These are phyloP conservation scores for Centropus unirufus DNA, from an alignment of 2,113 vertebrate species.

Conservation along the genomic window DNA sequence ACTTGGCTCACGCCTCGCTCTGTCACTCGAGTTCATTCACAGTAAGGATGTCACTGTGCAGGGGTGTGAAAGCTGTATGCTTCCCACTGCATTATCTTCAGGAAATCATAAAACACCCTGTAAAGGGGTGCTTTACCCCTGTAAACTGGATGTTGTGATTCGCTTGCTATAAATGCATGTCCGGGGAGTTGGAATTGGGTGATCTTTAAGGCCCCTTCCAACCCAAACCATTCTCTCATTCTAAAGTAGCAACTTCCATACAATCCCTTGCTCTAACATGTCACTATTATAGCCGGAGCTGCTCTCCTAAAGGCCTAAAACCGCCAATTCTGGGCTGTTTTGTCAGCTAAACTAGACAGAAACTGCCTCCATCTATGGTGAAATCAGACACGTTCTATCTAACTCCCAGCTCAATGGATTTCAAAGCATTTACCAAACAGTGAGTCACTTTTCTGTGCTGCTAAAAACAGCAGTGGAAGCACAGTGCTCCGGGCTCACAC, in stretches of 20 bases:
- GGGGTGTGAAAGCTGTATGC: not conserved
- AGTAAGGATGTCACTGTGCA: not conserved
- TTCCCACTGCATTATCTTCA: not conserved
- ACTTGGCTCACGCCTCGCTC: not conserved
- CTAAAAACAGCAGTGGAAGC: not conserved
- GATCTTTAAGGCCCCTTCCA: no score
- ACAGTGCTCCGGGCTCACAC: not conserved
- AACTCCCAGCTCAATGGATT: not conserved
- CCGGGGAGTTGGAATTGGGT: no score
- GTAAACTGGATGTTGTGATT: not conserved
- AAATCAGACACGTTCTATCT: not conserved
- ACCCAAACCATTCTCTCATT: no score
- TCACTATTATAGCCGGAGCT: not conserved
- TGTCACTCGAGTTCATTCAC: rapidly evolving
- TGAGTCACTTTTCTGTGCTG: not conserved
- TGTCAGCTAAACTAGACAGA: not conserved
- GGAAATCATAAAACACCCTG: not conserved
- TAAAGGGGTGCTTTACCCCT: not conserved
- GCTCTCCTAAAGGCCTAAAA: not conserved
- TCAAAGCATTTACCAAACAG: not conserved
- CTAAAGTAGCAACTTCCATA: not conserved
- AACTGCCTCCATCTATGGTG: not conserved
- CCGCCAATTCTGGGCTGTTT: not conserved
- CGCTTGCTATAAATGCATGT: not conserved
- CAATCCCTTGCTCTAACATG: not conserved